Conservation (phyloP, 2,113 vertebrate species). For the Theristicus caerulescens region DNA sequence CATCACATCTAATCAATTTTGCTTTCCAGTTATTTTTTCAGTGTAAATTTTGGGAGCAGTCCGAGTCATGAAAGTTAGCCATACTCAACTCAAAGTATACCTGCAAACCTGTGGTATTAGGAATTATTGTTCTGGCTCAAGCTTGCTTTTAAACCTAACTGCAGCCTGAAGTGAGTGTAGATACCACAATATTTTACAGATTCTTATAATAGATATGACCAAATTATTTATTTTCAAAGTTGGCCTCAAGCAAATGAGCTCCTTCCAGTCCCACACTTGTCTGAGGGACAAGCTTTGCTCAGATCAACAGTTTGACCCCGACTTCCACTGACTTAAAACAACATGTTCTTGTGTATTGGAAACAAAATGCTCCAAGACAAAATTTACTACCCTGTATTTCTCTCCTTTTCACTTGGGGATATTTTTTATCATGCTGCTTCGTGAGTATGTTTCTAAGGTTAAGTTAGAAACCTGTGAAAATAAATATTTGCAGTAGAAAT, state of each 20-base stretch:
- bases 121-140: not conserved
- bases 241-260: not conserved
- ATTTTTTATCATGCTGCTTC: not conserved
- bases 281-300: not conserved
- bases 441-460: not conserved
- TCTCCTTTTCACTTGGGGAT: not conserved
- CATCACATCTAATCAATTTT: not conserved
- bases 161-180: not conserved
- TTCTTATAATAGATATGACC: not conserved
- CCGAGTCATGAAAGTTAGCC: not conserved
- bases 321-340: not conserved
- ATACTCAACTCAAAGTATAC: not conserved
- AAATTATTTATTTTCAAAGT: not conserved
- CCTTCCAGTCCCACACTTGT: not conserved
- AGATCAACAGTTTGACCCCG: not conserved
- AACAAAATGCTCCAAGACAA: conserved; percentile 9
- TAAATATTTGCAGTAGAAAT: conserved; percentile 8
- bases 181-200: not conserved
- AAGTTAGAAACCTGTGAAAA: conserved; percentile 29
- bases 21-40: not conserved
- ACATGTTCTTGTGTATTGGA: not conserved
- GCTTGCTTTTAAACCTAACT: not conserved
- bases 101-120: not conserved
- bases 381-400: not conserved
- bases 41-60: not conserved